Evolutionary conservation across 2,888 invertebrate genomes (phyloP).

Genomic region (Lepidochitona cinerea): DNA sequence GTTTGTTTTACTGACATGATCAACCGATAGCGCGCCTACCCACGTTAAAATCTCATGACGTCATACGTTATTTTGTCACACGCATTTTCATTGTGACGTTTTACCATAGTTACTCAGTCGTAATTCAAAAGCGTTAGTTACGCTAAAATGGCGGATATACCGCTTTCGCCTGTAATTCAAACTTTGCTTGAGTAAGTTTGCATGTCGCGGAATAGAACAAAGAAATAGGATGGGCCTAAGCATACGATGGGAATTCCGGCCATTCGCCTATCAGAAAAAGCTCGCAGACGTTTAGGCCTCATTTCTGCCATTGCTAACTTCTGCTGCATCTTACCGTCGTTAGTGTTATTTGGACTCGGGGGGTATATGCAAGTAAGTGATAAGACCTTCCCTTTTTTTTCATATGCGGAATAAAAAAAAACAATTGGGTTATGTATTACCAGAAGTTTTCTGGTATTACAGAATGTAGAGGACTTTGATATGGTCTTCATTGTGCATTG

Average conservation of each 20-base stretch:
- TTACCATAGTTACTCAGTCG: neutral
- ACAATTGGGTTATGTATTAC: too few relatives aligned
- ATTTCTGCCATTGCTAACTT: conserved; percentile 32
- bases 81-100: neutral
- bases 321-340: conserved; percentile 32
- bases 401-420: too few relatives aligned
- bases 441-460: too few relatives aligned
- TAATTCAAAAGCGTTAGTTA: neutral
- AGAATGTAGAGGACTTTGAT: too few relatives aligned
- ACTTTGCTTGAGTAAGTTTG: neutral
- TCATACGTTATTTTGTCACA: too few relatives aligned
- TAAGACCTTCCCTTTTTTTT: too few relatives aligned
- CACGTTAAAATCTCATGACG: too few relatives aligned
- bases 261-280: neutral
- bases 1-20: too few relatives aligned
- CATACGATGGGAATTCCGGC: neutral
- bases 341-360: neutral
- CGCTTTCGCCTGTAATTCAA: neutral
- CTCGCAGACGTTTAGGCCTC: neutral
- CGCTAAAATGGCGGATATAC: neutral
- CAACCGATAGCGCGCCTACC: too few relatives aligned
- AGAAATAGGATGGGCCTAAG: neutral
- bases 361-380: neutral
- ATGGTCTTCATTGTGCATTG: too few relatives aligned
- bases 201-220: neutral